Conservation (phyloP, 2,888 invertebrate genomes). For the Petrolisthes manimaculis region DNA sequence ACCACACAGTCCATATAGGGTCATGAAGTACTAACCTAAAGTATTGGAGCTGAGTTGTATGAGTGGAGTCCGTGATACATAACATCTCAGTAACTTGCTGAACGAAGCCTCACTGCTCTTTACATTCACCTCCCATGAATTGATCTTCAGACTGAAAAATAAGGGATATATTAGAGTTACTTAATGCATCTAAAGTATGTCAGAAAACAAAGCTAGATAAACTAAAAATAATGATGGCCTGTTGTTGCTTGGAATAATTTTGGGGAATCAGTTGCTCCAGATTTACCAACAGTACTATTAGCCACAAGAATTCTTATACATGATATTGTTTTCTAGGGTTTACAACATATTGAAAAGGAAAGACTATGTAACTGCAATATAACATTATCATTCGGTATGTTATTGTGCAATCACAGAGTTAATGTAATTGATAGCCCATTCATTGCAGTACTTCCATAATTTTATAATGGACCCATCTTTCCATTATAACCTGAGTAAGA, state of each 20-base stretch:
- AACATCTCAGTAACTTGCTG: constrained; percentile 20
- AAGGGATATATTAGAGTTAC: background rate
- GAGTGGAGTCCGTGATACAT: constrained; percentile 20
- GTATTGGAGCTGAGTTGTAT: constrained; percentile 2
- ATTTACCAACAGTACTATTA: background rate
- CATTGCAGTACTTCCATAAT: too few relatives aligned
- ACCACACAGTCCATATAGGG: background rate
- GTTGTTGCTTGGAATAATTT: too few relatives aligned
- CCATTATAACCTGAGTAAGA: too few relatives aligned
- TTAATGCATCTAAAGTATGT: background rate
- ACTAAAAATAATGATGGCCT: too few relatives aligned
- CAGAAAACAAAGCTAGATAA: background rate
- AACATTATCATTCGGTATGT: too few relatives aligned
- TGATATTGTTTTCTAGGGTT: background rate
- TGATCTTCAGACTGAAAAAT: constrained; percentile 33
- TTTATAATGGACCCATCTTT: too few relatives aligned
- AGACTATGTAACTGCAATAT: too few relatives aligned
- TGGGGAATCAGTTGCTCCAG: too few relatives aligned
- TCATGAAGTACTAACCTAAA: constrained; percentile 8
- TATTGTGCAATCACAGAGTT: background rate
- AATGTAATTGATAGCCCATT: too few relatives aligned
- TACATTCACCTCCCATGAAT: constrained; percentile 30
- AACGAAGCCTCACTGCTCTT: constrained; percentile 15
- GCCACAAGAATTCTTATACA: background rate
- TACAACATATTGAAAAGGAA: too few relatives aligned